Evolutionary conservation across 2,113 vertebrate genomes (phyloP), one percentile per base, ranked within the genome.

Genomic region (Corythaixoides concolor): DNA sequence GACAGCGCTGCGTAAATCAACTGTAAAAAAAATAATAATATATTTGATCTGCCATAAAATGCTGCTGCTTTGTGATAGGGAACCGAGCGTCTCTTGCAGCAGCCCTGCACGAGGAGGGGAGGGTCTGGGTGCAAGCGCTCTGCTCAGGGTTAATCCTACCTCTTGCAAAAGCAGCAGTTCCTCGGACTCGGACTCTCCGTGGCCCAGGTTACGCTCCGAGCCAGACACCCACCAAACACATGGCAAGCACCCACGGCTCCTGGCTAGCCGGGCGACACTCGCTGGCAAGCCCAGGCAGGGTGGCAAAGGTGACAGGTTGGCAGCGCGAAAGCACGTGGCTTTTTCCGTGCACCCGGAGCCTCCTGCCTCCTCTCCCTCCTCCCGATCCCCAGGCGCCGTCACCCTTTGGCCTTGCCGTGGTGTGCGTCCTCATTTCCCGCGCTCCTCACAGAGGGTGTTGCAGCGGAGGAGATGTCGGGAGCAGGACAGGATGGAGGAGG

Each of bases 231-330:
- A 20, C 8, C 16, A 30, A 39, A 41, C 33, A 26, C 20, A 5
- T 0, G 1, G 15, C n/a, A 16, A 30, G 26, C 15, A 63, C 64
- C 53, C 2, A 0, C 19, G 43, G 70, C 16, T 24, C 26, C 28
- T 0, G 1, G 23, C 66, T 0, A 0, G 18, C 35, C 0, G 8
- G 32, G 59, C 66, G 70, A 24, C 1, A 0, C 33, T 53, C 0
- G 4, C 37, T 75, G 63, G n/a, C 41, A 32, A 58, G 22, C 56
- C 47, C 35, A 8, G 43, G 21, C 30, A 9, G 50, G 32, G 68
- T 81, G 81, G 8, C 28, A 22, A 20, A 59, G 52, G 76, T 39
- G 69, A 47, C 30, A 3, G 52, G 14, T 26, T 45, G 56, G 26
- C 0, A 1, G 58, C 13, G 33, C 2, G 1, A 52, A 70, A 72